Evolutionary conservation across 2,888 invertebrate species (phyloP), one percentile per base, ranked within the genome.

Genomic region (Drosophila bunnanda): DNA sequence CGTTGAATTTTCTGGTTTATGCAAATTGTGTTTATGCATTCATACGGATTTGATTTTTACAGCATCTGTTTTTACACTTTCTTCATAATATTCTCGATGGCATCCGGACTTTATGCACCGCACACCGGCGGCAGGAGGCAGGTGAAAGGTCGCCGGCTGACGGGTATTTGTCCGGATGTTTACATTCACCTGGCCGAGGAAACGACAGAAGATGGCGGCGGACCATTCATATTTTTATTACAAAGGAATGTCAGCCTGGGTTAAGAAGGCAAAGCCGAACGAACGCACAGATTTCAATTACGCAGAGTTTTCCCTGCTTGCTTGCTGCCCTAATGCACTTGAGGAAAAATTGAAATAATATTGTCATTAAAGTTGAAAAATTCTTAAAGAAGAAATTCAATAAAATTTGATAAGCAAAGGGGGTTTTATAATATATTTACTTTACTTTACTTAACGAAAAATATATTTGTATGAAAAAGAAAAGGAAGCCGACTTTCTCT

Each of bases 251-350:
- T 46, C 64, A 55, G 68, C n/a, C 13, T 9, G 46, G 32, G 34
- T 20, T 53, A 25, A 48, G 53, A 73, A 60, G 59, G 48, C 43
- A 53, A 57, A 71, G 60, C 56, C 54, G 48, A 55, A 62, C 22
- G 73, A 55, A 62, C 20, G 76, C 67, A 72, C 43, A 56, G 80
- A 70, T 85, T 82, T 85, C 82, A 88, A 82, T 82, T 78, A 80
- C 69, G 48, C 30, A 36, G 64, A 65, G 46, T 30, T 65, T 56
- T 36, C 36, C 17, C 36, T 13, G 32, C 41, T 36, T n/a, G 30
- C 38, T 7, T 25, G 46, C 36, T 17, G 17, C 22, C 22, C 28
- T 48, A 44, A 46, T 59, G 39, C 57, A 52, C 50, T 34, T 10
- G 50, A 10, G 48, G 15, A 50, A 32, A 50, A 20, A 30, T 48